Evolutionary conservation across 2,113 vertebrate genomes (phyloP), one percentile per base, ranked within the genome.

Genomic region (Brachyhypopomus occidentalis): DNA sequence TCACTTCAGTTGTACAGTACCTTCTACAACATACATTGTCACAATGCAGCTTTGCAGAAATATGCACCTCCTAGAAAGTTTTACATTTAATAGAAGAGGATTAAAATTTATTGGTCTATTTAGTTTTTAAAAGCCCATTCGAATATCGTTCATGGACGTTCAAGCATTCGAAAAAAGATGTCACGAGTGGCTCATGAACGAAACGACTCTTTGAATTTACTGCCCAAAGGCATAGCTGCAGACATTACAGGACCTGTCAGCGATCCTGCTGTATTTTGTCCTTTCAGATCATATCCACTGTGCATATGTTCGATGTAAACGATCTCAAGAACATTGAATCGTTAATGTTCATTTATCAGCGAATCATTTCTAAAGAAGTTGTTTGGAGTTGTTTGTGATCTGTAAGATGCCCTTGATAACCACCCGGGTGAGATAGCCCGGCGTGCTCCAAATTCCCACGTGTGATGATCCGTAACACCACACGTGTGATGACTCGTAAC

Each of bases 41-140:
- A 45, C 41, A 45, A 45, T 1, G 41, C 41, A 45, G 41, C 41
- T 45, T 45, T 11, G 3, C 41, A 45, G 41, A 45, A 45, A 45
- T 45, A 6, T 45, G 41, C 6, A 45, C 41, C 41, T 45, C 41
- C 41, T 45, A 45, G 41, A 45, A 45, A 45, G 41, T 45, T 45
- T 45, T 45, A 11, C 41, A 12, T 52, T 52, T 52, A 14, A 52
- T 52, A 52, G 45, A 14, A 14, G 5, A 20, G 22, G 23, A 62
- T 72, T 78, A 38, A 38, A 41, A 79, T 72, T 72, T 56, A 45
- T 52, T 14, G 12, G 45, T 14, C 45, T 52, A 14, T 52, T 14
- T 52, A 52, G 45, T 52, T 52, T 52, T 52, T 52, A 52, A 52
- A 52, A 52, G 45, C 67, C 45, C 16, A 17, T 72, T 36, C 8